Evolutionary conservation across 2,888 invertebrate genomes (phyloP), one percentile per base, ranked within the genome.

Genomic region (Leptinotarsa rubiginosa): DNA sequence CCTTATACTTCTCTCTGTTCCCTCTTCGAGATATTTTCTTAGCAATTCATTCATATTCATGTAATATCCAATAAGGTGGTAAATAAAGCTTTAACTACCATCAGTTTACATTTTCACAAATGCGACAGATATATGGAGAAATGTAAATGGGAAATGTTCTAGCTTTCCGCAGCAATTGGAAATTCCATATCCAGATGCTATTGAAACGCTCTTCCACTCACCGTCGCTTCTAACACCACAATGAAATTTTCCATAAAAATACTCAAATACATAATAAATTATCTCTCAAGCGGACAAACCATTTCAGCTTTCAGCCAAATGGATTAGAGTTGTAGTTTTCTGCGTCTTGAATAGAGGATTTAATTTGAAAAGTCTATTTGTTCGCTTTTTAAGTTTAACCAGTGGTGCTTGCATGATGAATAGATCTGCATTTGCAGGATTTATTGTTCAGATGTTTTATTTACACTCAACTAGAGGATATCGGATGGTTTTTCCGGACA

Each of bases 341-440:
- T 70, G 66, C 75, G 65, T 73, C 75, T 77, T 77, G 77, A 77
- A 77, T 77, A 65, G 77, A 49, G 49, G 77, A 75, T 77, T 75
- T 77, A 77, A 75, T 77, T 77, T 77, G 73, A 70, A 74, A 75
- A 75, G 75, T 69, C 75, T 78, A 75, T 76, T 77, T 77, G 73
- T 71, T 75, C 73, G 74, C 76, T 76, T 76, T 76, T 74, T 73
- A 72, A 73, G 73, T 74, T 77, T 49, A 77, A 64, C 52, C 73
- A 74, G 71, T 69, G 74, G 75, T 77, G 77, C 75, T 77, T 77
- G 73, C 73, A 78, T 78, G 77, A 78, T 78, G 77, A 77, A 78
- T 78, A 78, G 77, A 78, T 77, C 78, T 78, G 75, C 78, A 78
- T 72, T 77, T 72, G 49, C 50, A 69, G 54, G 73, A 78, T 78